These are phyloP conservation scores for Poeciliopsis turrubarensis DNA, from an alignment of 2,113 vertebrate genomes.

Conservation along the genomic window DNA sequence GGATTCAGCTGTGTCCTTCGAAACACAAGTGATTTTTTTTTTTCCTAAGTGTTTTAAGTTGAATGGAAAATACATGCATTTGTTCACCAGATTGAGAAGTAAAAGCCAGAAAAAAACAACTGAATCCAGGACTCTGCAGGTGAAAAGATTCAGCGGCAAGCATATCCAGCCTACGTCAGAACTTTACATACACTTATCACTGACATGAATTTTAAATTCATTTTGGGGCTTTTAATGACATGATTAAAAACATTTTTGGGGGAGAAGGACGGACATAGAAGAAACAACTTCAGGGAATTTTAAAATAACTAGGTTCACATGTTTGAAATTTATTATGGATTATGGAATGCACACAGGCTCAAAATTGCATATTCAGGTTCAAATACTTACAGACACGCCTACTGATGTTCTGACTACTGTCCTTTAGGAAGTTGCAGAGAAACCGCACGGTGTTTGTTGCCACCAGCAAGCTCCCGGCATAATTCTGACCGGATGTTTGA, in stretches of 20 bases:
- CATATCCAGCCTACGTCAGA: constrained; percentile 62
- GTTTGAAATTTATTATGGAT: neutral
- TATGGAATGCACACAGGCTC: neutral
- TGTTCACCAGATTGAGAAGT: constrained; percentile 46
- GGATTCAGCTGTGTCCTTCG: constrained; percentile 75
- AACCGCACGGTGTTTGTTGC: neutral
- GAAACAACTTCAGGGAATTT: too few relatives aligned
- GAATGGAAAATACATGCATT: constrained; percentile 58
- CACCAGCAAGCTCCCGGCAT: neutral
- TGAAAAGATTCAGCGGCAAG: constrained; percentile 93
- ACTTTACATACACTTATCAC: neutral
- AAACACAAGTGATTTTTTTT: constrained; percentile 33
- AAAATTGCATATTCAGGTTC: neutral
- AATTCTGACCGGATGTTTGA: neutral
- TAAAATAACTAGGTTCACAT: neutral
- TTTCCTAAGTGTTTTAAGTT: constrained; percentile 24
- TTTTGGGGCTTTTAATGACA: constrained; percentile 34
- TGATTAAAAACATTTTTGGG: neutral
- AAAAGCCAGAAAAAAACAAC: constrained; percentile 73
- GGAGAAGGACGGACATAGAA: too few relatives aligned
- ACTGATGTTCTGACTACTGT: neutral
- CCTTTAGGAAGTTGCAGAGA: neutral
- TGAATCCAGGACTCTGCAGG: constrained; percentile 88
- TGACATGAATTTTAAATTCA: neutral
- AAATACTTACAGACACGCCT: neutral